phyloP scores from a whole-genome alignment of 2,113 vertebrate species.

The Falcunculus frontatus region DNA sequence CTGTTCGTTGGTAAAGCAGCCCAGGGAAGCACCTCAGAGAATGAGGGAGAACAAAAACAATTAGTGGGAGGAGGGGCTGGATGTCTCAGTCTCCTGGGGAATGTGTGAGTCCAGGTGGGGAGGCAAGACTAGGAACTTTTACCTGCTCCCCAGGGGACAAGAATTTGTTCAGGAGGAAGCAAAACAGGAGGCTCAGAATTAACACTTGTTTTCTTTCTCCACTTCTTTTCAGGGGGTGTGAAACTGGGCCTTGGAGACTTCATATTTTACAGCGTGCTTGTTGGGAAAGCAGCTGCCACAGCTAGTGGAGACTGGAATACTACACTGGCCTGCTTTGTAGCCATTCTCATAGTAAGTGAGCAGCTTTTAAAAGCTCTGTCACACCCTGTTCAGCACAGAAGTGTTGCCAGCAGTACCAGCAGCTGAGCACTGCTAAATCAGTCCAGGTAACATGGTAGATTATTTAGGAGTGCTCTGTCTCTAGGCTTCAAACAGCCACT shows the following conservation, averaged over 20 bases:
- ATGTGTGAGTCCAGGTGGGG: not conserved
- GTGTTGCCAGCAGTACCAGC: not conserved
- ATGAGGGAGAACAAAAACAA: not conserved
- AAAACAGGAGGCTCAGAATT: not conserved
- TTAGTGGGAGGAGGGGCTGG: not conserved
- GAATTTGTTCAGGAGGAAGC: not conserved
- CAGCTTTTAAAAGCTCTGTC: not conserved
- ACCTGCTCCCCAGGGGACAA: not conserved
- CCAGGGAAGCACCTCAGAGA: not conserved
- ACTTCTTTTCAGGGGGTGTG: slow-evolving; percentile 81
- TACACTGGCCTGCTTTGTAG: slow-evolving; percentile 93
- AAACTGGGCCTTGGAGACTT: slow-evolving; percentile 98
- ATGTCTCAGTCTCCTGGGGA: not conserved
- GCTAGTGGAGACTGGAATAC: slow-evolving; percentile 97
- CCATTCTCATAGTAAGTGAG: slow-evolving; percentile 92
- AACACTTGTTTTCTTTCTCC: not conserved
- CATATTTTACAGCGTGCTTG: slow-evolving; percentile 98
- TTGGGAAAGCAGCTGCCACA: slow-evolving; percentile 92
- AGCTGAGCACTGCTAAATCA: not conserved
- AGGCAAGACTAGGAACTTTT: not conserved
- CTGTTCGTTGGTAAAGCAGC: not conserved
- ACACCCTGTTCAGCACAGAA: not conserved
- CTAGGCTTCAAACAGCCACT: not conserved
- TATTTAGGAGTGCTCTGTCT: not conserved
- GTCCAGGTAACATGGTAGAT: not conserved